Percentiles rank a stretch among this genome's conserved stretches.
phyloP scores from a whole-genome alignment of 2,888 invertebrate genomes.

The Ectemnius lituratus region DNA sequence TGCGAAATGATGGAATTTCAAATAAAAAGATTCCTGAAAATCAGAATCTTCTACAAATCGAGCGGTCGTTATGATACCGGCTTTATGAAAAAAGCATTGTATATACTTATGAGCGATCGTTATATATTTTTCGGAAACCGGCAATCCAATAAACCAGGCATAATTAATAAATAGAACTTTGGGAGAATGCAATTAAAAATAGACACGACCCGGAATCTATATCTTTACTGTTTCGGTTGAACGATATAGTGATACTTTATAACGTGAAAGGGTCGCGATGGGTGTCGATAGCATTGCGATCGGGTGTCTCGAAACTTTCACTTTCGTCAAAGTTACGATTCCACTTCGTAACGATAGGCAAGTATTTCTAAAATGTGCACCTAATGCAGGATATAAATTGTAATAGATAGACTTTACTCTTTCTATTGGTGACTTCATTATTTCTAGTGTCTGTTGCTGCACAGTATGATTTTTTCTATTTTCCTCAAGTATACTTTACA shows the following conservation, averaged over 20 bases:
- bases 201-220: neutral
- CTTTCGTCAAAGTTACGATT: slow-evolving; percentile 10
- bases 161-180: neutral
- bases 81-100: neutral
- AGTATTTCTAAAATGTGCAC: neutral
- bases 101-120: neutral
- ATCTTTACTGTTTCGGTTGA: neutral
- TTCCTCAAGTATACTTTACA: no score
- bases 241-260: neutral
- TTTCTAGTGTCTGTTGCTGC: no score
- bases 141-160: neutral
- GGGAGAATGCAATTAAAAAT: neutral
- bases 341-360: neutral
- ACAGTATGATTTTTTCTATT: no score
- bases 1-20: no score
- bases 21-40: no score
- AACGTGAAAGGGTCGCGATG: neutral
- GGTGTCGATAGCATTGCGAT: slow-evolving; percentile 7
- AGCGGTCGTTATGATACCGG: neutral
- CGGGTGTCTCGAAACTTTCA: slow-evolving; percentile 7
- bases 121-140: neutral
- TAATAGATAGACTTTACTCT: no score
- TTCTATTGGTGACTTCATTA: no score
- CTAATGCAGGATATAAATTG: no score
- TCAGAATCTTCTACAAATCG: no score